Evolutionary conservation across 2,888 invertebrate genomes (phyloP).

Genomic region (Meteorus cinctellus): DNA sequence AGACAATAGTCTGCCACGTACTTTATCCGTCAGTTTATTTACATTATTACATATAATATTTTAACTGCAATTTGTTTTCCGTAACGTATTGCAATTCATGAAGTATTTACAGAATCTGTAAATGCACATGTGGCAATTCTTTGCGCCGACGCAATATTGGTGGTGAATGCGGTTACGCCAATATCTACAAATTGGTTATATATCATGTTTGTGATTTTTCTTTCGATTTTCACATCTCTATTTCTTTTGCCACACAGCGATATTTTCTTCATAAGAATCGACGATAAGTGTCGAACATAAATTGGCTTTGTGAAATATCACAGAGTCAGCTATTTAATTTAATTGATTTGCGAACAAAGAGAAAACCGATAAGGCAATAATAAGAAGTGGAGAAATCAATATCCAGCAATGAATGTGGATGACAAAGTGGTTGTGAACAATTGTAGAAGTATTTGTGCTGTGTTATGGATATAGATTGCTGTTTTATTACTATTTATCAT

Average conservation of each 20-base stretch:
- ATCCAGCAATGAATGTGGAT: constrained; percentile 1
- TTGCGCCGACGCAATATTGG: constrained; percentile 3
- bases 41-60: constrained; percentile 44
- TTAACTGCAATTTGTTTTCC: constrained; percentile 20
- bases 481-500: constrained; percentile 13
- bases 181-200: neutral
- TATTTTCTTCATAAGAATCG: constrained; percentile 8
- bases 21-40: constrained; percentile 37
- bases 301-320: constrained; percentile 28
- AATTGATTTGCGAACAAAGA: neutral
- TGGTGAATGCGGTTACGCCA: neutral
- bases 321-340: constrained; percentile 28
- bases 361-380: too few relatives aligned
- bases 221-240: neutral
- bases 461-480: neutral
- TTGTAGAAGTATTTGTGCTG: constrained; percentile 1
- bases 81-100: constrained; percentile 35
- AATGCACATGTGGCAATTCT: constrained; percentile 42
- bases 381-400: too few relatives aligned
- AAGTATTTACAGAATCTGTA: constrained; percentile 46
- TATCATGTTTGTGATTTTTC: too few relatives aligned
- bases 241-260: neutral
- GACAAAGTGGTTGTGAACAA: constrained; percentile 9
- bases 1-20: neutral
- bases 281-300: neutral